Base-by-base conservation (phyloP, 2,797 vertebrate genomes). In the Oophaga sylvatica region DNA sequence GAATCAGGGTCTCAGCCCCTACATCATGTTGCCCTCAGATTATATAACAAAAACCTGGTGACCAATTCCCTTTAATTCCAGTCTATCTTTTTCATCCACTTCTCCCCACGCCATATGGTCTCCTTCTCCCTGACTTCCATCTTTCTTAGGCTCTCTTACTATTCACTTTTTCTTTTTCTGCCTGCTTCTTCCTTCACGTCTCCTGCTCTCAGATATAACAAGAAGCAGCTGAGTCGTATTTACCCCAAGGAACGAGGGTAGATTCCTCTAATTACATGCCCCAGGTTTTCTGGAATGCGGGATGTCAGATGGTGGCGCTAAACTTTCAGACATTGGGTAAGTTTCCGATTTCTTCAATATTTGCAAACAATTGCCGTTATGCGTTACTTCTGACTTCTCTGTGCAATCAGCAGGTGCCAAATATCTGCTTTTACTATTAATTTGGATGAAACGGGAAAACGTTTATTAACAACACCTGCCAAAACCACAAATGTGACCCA, bases 261-360 rank as follows among this genome's bases (percentile, higher is more conserved):
- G 97, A 98, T 91, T 97, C 97, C 26, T 98, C 97, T 89, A 98
- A 98, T 94, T 98, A 97, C 93, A 96, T 97, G 95, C 97, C 97
- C 11, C 97, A 98, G 93, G 93, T 98, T 83, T 98, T 97, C 93
- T 98, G 97, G 97, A 97, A 97, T 0, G 95, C 96, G 0, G 97
- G 97, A 70, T 98, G 97, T 92, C 97, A 98, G 93, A 97, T 98
- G 90, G 97, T 96, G 48, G 96, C 97, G 0, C 95, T 98, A 29
- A 98, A 98, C 93, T 98, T 97, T 89, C 97, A 98, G 92, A 97
- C 96, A 12, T 94, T 97, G 0, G 97, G 97, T 98, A 83, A 95
- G 95, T 17, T 41, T 70, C 82, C 96, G 96, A 97, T 88, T 91
- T 97, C 79, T 91, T 10, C 31, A 35, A 41, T 41, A 41, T 41